phyloP scores from a whole-genome alignment of 2,888 invertebrate genomes.

The Mesorhabditis sp. region DNA sequence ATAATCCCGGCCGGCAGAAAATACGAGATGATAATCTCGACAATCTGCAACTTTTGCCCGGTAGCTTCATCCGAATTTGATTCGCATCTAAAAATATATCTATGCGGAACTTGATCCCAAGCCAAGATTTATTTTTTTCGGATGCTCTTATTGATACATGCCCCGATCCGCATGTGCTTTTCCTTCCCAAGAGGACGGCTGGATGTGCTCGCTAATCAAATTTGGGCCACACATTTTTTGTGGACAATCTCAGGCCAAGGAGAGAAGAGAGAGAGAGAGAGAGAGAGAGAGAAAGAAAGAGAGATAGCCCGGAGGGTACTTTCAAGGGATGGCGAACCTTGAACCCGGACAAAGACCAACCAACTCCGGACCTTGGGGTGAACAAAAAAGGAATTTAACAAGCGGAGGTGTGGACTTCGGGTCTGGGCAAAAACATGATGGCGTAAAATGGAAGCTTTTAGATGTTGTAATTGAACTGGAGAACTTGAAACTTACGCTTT shows the following conservation, averaged over 20 bases:
- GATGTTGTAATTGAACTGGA: too few species aligned
- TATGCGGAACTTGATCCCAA: not conserved
- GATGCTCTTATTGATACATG: too few species aligned
- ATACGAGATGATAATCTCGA: constrained; percentile 48
- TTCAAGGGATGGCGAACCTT: not conserved
- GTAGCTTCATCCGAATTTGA: not conserved
- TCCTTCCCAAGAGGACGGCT: too few species aligned
- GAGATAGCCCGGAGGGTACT: not conserved
- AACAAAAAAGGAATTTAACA: too few species aligned
- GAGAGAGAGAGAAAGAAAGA: not conserved
- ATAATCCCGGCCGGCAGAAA: constrained; percentile 49
- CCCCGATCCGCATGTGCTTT: too few species aligned
- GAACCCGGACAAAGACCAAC: not conserved
- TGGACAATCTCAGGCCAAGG: constrained; percentile 26
- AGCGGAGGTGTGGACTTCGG: too few species aligned
- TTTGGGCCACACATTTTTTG: constrained; percentile 13
- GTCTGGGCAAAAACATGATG: too few species aligned
- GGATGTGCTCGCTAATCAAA: too few species aligned
- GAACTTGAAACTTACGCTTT: not conserved
- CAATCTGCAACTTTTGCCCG: constrained; percentile 40
- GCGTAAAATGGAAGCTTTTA: too few species aligned
- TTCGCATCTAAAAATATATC: not conserved
- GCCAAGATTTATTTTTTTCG: too few species aligned
- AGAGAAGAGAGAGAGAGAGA: constrained; percentile 10
- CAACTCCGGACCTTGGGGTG: too few species aligned